These are phyloP conservation scores for Idaea biselata DNA, from an alignment of 2,888 invertebrate species.

Conservation along the genomic window DNA sequence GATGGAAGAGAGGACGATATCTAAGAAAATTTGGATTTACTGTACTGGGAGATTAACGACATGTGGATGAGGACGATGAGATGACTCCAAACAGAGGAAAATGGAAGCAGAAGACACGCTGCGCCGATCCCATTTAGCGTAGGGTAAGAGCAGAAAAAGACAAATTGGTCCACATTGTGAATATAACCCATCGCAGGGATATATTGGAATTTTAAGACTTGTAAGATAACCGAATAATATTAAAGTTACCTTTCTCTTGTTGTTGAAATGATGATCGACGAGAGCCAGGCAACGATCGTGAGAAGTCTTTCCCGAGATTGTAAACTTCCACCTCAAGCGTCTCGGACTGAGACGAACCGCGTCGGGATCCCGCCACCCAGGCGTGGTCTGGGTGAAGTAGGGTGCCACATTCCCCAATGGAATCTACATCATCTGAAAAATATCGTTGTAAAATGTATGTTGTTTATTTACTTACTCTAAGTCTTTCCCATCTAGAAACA, in stretches of 20 bases:
- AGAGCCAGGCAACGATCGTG: slow-evolving; percentile 91
- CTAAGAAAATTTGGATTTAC: too few relatives aligned
- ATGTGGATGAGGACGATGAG: too few relatives aligned
- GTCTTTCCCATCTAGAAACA: not conserved
- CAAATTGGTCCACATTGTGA: too few relatives aligned
- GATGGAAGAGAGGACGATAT: too few relatives aligned
- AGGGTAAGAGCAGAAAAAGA: too few relatives aligned
- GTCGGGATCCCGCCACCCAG: slow-evolving; percentile 87
- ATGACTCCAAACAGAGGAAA: too few relatives aligned
- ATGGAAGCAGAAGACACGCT: too few relatives aligned
- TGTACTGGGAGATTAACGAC: too few relatives aligned
- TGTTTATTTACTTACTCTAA: not conserved
- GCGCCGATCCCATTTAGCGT: too few relatives aligned
- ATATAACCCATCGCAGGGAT: too few relatives aligned
- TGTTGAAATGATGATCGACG: slow-evolving; percentile 91
- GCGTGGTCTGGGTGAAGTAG: slow-evolving; percentile 93
- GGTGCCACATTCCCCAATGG: slow-evolving; percentile 87
- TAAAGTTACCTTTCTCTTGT: slow-evolving; percentile 78
- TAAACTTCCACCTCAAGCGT: slow-evolving; percentile 92
- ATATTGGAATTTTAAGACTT: too few relatives aligned
- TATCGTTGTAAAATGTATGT: not conserved
- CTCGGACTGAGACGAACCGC: slow-evolving; percentile 94
- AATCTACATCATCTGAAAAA: slow-evolving; percentile 84
- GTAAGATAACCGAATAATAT: not conserved
- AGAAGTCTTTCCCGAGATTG: slow-evolving; percentile 92